A percentile compares a stretch with the other conserved stretches of the same genome.
Conservation (phyloP, 30 jellyfish, hydroid and myxozoan genomes). For the Cassiopea xamachana region DNA sequence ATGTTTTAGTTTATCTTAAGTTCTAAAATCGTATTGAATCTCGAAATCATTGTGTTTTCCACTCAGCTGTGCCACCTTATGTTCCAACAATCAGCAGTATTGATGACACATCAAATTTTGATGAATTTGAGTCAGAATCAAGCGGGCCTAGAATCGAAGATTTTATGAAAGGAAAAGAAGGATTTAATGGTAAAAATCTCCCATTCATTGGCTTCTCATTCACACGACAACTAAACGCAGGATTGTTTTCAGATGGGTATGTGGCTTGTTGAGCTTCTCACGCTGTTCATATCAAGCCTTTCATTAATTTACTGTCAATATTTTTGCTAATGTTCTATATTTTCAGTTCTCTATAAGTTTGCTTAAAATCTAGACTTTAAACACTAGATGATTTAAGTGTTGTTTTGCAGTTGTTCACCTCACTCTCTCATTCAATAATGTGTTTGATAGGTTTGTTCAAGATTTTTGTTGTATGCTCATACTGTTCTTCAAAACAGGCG, state of each 20-base stretch:
- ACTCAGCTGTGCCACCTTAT: slow-evolving; percentile 98
- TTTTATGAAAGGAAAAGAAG: slow-evolving; percentile 88
- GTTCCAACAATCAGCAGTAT: slow-evolving; percentile 95
- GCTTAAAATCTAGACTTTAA: too few species aligned
- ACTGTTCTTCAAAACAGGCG: slow-evolving; percentile 2
- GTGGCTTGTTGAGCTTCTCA: neutral
- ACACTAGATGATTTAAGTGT: too few species aligned
- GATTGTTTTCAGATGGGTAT: slow-evolving; percentile 79
- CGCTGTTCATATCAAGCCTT: too few species aligned
- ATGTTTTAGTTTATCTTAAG: neutral
- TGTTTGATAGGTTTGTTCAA: neutral
- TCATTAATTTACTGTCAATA: too few species aligned
- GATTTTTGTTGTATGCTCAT: neutral
- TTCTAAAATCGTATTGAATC: neutral
- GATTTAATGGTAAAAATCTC: slow-evolving; percentile 92
- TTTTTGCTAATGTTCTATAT: too few species aligned
- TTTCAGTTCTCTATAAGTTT: too few species aligned
- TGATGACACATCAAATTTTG: slow-evolving; percentile 98
- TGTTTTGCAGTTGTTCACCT: too few species aligned
- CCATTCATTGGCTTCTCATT: slow-evolving; percentile 99
- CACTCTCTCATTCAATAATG: too few species aligned
- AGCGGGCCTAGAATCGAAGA: slow-evolving; percentile 96
- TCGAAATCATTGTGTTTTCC: neutral
- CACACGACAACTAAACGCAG: slow-evolving; percentile 88
- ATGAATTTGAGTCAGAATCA: slow-evolving; percentile 93